Percentiles rank a stretch among this genome's conserved stretches.
These are phyloP conservation scores for Poecilobothrus nobilitatus DNA, from an alignment of 2,888 invertebrate species.

Conservation along the genomic window DNA sequence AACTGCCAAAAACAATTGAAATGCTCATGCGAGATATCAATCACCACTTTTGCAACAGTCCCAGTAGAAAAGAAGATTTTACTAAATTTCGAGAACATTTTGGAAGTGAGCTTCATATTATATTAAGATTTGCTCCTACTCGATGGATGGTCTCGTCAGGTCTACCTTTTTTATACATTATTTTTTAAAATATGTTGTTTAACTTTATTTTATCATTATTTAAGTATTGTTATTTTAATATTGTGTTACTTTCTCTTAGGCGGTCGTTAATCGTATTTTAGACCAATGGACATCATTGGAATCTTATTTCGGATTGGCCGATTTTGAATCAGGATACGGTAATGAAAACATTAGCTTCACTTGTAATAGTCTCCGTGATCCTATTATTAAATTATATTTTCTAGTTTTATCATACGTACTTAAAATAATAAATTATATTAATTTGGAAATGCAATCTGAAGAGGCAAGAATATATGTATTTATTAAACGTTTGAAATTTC, in stretches of 20 bases:
- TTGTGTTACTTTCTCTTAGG: too few species aligned
- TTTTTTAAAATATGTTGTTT: too few species aligned
- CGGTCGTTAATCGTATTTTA: constrained; percentile 14
- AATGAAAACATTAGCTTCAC: neutral
- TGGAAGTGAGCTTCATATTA: constrained; percentile 11
- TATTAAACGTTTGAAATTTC: constrained; percentile 4
- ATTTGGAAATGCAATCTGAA: constrained; percentile 11
- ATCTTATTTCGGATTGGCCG: constrained; percentile 10
- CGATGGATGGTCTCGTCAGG: too few species aligned
- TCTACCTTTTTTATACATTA: too few species aligned
- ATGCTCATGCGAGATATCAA: too few species aligned
- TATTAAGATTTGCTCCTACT: neutral
- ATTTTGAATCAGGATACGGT: neutral
- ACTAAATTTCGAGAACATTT: constrained; percentile 9
- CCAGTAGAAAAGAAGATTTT: constrained; percentile 10
- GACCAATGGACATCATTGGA: constrained; percentile 12
- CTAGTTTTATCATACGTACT: constrained; percentile 11
- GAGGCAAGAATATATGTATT: neutral
- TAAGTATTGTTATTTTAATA: neutral
- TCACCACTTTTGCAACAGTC: constrained; percentile 8
- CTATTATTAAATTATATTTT: neutral
- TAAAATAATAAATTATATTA: neutral
- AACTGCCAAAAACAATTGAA: neutral
- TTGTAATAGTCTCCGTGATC: neutral
- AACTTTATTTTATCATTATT: neutral